A percentile compares a stretch with the other conserved stretches of the same genome.
Evolutionary conservation across 1,140 invertebrate genomes (phyloP).

Genomic region (Stratiolaelaps scimitus): DNA sequence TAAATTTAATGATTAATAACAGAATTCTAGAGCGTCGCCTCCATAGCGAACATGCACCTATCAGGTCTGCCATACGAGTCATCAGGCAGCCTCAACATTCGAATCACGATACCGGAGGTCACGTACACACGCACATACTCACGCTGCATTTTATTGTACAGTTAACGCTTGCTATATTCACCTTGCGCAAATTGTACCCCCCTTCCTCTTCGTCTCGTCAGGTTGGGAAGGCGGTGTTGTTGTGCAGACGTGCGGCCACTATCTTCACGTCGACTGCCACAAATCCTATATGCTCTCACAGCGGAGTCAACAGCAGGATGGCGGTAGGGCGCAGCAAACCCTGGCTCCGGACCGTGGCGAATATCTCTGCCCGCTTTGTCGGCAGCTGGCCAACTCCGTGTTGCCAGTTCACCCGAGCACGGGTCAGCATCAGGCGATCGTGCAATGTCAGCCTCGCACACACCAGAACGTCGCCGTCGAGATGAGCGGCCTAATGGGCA

Average conservation of each 20-base stretch:
- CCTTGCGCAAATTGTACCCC: too few relatives aligned
- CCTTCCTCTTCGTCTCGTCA: constrained; percentile 3
- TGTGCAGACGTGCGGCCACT: constrained; percentile 91
- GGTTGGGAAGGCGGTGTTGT: constrained; percentile 85
- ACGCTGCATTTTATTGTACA: too few relatives aligned
- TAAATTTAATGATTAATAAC: too few relatives aligned
- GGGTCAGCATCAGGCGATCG: constrained; percentile 30
- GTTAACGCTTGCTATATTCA: too few relatives aligned
- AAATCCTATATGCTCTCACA: constrained; percentile 66
- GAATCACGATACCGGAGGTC: too few relatives aligned
- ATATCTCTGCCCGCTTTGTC: constrained; percentile 82
- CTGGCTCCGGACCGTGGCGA: constrained; percentile 54
- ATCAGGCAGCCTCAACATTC: too few relatives aligned
- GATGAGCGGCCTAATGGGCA: constrained; percentile 34
- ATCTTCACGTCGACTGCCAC: constrained; percentile 82
- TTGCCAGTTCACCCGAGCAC: constrained; percentile 58
- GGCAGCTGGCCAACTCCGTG: constrained; percentile 82
- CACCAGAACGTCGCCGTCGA: constrained; percentile 31
- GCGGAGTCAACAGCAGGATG: constrained; percentile 32
- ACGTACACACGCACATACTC: too few relatives aligned
- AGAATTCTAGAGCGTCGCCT: too few relatives aligned
- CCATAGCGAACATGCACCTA: too few relatives aligned
- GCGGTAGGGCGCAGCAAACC: constrained; percentile 33
- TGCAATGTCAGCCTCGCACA: constrained; percentile 29
- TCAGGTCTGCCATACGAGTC: too few relatives aligned